Conservation (phyloP, 2,888 invertebrate genomes). For the Endotricha flammealis region DNA sequence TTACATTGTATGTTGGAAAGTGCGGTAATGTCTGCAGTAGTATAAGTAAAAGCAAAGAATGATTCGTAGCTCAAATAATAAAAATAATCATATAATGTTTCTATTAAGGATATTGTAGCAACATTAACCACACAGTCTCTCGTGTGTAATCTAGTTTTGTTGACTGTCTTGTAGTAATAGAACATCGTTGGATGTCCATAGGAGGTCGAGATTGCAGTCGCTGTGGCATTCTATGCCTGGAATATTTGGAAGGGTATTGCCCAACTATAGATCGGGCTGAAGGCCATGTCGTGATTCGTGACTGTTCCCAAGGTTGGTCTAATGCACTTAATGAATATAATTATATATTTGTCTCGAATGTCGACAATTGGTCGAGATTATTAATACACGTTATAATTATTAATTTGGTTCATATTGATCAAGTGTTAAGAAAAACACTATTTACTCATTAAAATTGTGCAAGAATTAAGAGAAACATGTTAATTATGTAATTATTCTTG, state of each 20-base stretch:
- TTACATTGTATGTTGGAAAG: too few species aligned
- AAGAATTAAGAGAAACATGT: too few species aligned
- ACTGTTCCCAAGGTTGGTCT: slow-evolving; percentile 38
- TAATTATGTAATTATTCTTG: too few species aligned
- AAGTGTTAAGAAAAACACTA: neutral
- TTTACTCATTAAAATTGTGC: neutral
- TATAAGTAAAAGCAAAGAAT: too few species aligned
- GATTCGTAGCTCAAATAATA: too few species aligned
- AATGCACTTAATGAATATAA: slow-evolving; percentile 33
- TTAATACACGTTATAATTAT: neutral
- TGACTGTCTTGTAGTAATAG: too few species aligned
- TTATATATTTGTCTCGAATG: slow-evolving; percentile 25
- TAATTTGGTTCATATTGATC: too few species aligned
- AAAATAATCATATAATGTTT: too few species aligned
- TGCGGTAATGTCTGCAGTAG: too few species aligned
- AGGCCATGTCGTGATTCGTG: slow-evolving; percentile 29
- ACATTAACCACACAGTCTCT: too few species aligned
- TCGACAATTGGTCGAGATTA: slow-evolving; percentile 9
- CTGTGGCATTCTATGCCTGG: slow-evolving; percentile 17
- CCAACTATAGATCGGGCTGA: slow-evolving; percentile 26
- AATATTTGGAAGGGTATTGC: slow-evolving; percentile 44
- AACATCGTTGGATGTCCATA: neutral
- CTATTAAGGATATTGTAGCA: too few species aligned
- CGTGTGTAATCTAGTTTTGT: too few species aligned
- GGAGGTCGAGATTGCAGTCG: slow-evolving; percentile 9